phyloP scores from a whole-genome alignment of 2,797 vertebrate genomes.

The Lophius americanus region DNA sequence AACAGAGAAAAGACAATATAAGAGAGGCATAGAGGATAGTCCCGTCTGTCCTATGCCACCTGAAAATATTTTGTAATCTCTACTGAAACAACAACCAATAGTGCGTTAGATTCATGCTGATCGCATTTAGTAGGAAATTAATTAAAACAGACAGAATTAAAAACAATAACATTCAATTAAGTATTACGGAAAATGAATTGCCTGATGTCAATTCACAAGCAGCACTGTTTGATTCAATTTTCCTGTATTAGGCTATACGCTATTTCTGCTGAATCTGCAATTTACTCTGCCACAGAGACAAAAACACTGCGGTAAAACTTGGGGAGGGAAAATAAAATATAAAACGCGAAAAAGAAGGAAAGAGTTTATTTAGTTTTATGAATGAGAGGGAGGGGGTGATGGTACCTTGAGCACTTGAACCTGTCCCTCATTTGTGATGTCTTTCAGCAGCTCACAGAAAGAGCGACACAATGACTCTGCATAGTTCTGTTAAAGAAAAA shows the following conservation, averaged over 20 bases:
- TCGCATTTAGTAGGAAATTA: too few species aligned
- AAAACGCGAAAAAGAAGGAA: neutral
- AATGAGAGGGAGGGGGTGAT: neutral
- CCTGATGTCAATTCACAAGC: slow-evolving; percentile 1
- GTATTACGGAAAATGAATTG: too few species aligned
- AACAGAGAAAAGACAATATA: neutral
- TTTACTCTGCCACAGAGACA: too few species aligned
- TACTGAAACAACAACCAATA: too few species aligned
- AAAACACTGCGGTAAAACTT: too few species aligned
- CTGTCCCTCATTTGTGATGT: slow-evolving; percentile 91
- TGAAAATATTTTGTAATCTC: too few species aligned
- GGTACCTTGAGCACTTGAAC: slow-evolving; percentile 94
- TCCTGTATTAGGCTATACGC: neutral
- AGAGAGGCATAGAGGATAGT: neutral
- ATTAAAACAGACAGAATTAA: too few species aligned
- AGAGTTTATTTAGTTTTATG: neutral
- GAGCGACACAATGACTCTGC: slow-evolving; percentile 86
- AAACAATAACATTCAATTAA: too few species aligned
- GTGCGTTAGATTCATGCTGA: too few species aligned
- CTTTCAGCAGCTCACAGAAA: slow-evolving; percentile 88
- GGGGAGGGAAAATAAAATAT: neutral
- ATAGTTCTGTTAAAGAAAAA: slow-evolving; percentile 80
- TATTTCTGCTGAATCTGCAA: too few species aligned
- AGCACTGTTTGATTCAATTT: slow-evolving; percentile 7
- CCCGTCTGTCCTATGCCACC: too few species aligned